Conservation (phyloP, 37 sponge, comb jelly and placozoan genomes). For the Aplysina aerophoba region DNA sequence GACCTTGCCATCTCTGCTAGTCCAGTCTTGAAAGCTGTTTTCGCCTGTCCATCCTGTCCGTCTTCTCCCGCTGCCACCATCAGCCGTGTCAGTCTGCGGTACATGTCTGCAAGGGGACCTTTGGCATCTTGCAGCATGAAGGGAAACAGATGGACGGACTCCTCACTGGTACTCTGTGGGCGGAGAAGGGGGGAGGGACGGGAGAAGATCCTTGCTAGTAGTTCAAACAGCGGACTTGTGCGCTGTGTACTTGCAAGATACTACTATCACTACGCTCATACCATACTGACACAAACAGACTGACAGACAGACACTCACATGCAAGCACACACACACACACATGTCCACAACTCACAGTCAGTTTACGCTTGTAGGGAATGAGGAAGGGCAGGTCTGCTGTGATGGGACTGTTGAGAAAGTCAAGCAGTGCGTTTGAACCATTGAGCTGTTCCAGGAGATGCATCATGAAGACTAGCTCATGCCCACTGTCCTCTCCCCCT, state of each 20-base stretch:
- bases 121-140: conserved; percentile 64
- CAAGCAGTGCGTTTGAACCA: background rate
- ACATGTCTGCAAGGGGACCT: conserved; percentile 11
- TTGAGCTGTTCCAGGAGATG: conserved; percentile 50
- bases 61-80: background rate
- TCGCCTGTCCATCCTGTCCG: background rate
- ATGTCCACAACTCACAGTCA: too few relatives aligned
- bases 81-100: background rate
- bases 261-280: too few relatives aligned
- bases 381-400: background rate
- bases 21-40: background rate
- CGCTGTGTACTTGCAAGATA: too few relatives aligned
- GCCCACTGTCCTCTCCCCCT: conserved; percentile 70
- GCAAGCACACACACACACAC: too few relatives aligned
- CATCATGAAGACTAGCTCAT: conserved; percentile 60
- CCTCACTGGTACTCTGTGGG: conserved; percentile 22
- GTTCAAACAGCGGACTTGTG: too few relatives aligned
- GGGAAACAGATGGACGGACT: conserved; percentile 53
- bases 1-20: too few relatives aligned
- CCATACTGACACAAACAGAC: too few relatives aligned
- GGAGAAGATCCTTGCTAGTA: background rate
- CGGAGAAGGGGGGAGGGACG: background rate
- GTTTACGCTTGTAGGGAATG: background rate
- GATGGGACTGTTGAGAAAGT: background rate
- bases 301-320: too few relatives aligned